Evolutionary conservation across 2,797 vertebrate genomes (phyloP).

Genomic region (Oreortyx pictus): DNA sequence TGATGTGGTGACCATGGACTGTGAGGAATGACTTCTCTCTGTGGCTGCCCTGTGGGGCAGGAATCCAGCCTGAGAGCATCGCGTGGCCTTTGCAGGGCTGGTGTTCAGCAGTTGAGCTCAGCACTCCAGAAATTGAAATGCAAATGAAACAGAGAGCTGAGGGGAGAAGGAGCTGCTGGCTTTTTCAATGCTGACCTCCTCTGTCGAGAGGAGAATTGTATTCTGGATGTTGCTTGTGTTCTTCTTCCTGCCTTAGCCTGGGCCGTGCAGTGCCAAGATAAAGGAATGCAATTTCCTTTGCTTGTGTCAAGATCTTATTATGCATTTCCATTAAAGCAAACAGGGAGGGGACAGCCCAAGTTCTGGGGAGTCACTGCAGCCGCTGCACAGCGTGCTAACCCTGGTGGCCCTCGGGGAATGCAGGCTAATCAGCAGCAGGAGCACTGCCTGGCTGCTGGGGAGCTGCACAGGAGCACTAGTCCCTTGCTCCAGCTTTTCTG

Average conservation of each 20-base stretch:
- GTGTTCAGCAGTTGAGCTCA: fast-evolving
- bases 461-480: fast-evolving
- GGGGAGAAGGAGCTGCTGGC: background rate
- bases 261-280: background rate
- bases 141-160: background rate
- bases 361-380: background rate
- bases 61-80: background rate
- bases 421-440: background rate
- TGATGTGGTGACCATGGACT: background rate
- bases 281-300: background rate
- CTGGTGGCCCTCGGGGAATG: background rate
- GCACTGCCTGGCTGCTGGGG: background rate
- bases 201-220: background rate
- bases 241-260: background rate
- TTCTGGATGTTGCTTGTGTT: background rate
- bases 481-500: background rate
- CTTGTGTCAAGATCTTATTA: background rate
- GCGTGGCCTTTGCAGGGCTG: background rate
- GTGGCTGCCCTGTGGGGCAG: background rate
- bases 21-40: background rate
- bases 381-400: fast-evolving
- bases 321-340: background rate
- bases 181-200: background rate
- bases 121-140: background rate
- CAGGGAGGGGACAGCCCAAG: background rate